These are phyloP conservation scores for Fulica atra DNA, from an alignment of 2,113 vertebrate genomes.

Conservation along the genomic window DNA sequence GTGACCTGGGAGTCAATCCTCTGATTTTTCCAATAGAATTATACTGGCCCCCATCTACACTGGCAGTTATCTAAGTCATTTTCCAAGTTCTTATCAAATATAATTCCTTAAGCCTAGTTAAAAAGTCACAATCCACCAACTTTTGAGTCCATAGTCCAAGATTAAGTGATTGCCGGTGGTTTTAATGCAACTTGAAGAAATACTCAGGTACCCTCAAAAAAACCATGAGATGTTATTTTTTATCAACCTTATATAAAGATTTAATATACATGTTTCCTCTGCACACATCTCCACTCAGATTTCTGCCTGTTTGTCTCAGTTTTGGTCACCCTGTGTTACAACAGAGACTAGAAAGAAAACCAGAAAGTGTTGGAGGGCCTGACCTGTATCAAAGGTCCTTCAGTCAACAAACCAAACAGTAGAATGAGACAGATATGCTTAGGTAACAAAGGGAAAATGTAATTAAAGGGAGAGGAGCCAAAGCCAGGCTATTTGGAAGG, in stretches of 20 bases:
- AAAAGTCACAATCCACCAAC: background rate
- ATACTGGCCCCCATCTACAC: background rate
- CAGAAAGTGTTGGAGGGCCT: background rate
- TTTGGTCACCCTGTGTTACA: background rate
- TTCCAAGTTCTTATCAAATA: background rate
- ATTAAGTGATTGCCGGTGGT: background rate
- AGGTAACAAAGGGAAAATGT: background rate
- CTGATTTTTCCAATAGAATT: background rate
- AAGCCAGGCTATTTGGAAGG: background rate
- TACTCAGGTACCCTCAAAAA: background rate
- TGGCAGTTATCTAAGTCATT: background rate
- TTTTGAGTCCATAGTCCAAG: background rate
- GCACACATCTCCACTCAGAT: background rate
- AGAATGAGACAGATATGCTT: background rate
- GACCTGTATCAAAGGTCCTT: background rate
- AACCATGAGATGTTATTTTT: background rate
- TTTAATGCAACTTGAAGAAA: background rate
- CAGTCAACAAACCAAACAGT: background rate
- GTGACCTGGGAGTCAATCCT: background rate
- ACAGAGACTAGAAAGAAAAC: background rate
- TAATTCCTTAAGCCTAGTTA: background rate
- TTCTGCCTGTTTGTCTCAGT: background rate
- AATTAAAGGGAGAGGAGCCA: background rate
- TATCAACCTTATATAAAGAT: background rate
- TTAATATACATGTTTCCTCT: background rate